These are phyloP conservation scores for Panurus biarmicus DNA, from an alignment of 2,113 vertebrate species.

Conservation along the genomic window DNA sequence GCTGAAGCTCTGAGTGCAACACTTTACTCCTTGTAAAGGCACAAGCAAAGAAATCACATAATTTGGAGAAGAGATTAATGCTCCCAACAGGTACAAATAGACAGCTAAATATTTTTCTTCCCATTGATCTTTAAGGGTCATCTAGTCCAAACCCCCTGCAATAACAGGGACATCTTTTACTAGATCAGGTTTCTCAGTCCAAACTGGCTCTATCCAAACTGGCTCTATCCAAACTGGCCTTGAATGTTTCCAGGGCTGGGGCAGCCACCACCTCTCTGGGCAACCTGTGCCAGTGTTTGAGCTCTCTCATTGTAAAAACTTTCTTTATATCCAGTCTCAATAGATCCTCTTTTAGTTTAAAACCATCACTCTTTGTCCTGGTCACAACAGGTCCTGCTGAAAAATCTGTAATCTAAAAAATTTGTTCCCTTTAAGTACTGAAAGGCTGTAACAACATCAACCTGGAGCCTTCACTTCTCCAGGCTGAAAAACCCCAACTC, in stretches of 20 bases:
- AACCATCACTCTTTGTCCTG: background rate
- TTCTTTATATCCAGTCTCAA: background rate
- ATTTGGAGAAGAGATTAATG: background rate
- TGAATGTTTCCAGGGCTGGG: background rate
- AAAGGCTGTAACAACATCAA: fast-evolving
- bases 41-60: background rate
- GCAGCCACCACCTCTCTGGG: background rate
- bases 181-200: background rate
- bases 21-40: background rate
- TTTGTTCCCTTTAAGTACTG: background rate
- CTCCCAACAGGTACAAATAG: background rate
- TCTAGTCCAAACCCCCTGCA: background rate
- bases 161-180: background rate
- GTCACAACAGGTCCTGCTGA: background rate
- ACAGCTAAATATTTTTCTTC: background rate
- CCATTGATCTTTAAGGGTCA: background rate
- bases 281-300: background rate
- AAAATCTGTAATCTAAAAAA: background rate
- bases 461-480: background rate
- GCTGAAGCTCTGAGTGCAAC: background rate
- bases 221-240: background rate
- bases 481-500: background rate
- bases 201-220: background rate
- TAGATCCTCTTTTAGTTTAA: background rate
- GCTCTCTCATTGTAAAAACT: background rate